Evolutionary conservation across 1,140 invertebrate genomes (phyloP).

Genomic region (Trichoplusia ni): DNA sequence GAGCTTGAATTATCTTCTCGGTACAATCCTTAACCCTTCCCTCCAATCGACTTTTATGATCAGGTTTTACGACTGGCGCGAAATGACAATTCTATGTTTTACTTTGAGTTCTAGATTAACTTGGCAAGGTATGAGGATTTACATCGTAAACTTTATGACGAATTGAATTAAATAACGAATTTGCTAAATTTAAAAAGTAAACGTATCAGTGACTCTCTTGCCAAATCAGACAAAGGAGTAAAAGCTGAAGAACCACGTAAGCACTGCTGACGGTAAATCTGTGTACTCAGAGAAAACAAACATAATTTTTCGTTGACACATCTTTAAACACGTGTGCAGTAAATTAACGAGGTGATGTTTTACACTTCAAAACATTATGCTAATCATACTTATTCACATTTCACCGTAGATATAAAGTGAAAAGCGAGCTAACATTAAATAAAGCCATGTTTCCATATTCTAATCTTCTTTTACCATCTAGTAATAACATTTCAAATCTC

Average conservation of each 20-base stretch:
- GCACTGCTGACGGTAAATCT: too few relatives aligned
- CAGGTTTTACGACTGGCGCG: conserved; percentile 5
- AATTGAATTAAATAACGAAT: background rate
- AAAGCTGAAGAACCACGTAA: too few relatives aligned
- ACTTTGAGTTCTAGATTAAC: conserved; percentile 8
- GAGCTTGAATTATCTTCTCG: too few relatives aligned
- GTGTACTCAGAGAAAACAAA: too few relatives aligned
- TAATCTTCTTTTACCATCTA: conserved; percentile 9
- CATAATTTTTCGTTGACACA: too few relatives aligned
- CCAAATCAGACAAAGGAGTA: too few relatives aligned
- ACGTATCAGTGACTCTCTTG: too few relatives aligned
- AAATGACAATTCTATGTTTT: conserved; percentile 14
- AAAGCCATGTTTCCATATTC: background rate
- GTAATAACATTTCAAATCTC: conserved; percentile 20
- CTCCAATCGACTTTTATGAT: conserved; percentile 7
- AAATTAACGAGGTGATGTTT: background rate
- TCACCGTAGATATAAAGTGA: background rate
- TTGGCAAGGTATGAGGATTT: background rate
- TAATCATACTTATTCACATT: too few relatives aligned
- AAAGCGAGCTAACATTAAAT: background rate
- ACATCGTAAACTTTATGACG: background rate
- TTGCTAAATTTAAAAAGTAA: too few relatives aligned
- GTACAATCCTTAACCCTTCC: conserved; percentile 14
- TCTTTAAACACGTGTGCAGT: too few relatives aligned
- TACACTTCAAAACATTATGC: too few relatives aligned